phyloP scores from a whole-genome alignment of 2,888 invertebrate genomes.

The Hydrotaea diabolus region DNA sequence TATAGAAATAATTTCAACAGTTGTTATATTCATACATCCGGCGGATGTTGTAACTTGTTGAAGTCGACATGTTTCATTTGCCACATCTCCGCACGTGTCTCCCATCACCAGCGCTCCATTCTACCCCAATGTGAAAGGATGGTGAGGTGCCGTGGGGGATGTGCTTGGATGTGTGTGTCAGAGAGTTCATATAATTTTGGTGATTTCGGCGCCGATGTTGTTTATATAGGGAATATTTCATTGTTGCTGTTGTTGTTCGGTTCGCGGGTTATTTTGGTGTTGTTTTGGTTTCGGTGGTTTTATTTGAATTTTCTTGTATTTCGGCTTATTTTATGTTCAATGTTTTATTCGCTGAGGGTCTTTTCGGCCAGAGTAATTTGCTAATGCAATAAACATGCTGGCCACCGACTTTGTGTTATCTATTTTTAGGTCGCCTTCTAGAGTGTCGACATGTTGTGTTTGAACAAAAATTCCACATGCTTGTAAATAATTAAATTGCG shows the following conservation, averaged over 20 bases:
- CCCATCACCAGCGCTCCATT: neutral
- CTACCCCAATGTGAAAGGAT: neutral
- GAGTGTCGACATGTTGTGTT: no score
- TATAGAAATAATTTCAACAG: constrained; percentile 36
- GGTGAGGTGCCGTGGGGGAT: neutral
- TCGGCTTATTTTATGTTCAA: neutral
- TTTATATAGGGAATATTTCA: neutral
- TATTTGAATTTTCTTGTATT: constrained; percentile 5
- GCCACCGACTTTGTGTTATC: constrained; percentile 12
- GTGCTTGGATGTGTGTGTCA: neutral
- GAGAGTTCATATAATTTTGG: neutral
- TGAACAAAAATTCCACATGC: no score
- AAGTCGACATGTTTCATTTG: constrained; percentile 31
- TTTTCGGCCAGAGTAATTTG: constrained; percentile 22
- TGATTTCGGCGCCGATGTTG: neutral
- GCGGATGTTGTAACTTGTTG: constrained; percentile 57
- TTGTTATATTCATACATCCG: constrained; percentile 44
- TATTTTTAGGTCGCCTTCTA: neutral
- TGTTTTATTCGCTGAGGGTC: neutral
- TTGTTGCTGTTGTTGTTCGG: no score
- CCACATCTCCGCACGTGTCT: neutral
- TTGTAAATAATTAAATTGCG: no score
- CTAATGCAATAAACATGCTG: constrained; percentile 18
- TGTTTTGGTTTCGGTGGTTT: constrained; percentile 19
- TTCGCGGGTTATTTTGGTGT: neutral